These are phyloP conservation scores for Rissa tridactyla DNA, from an alignment of 2,113 vertebrate genomes.

Conservation along the genomic window DNA sequence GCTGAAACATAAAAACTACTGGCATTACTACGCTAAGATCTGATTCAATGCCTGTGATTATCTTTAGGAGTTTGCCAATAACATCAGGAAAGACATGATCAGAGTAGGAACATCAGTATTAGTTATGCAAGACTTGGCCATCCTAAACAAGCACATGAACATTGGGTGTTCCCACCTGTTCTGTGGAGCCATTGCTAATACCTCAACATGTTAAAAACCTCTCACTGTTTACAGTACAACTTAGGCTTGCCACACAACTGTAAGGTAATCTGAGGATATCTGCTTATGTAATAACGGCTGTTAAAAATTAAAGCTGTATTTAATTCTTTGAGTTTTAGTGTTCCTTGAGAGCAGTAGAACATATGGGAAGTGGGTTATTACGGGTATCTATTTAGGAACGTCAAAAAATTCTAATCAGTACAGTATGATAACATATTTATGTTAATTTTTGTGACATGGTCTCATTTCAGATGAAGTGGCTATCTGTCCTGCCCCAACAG, in stretches of 20 bases:
- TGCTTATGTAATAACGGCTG: background rate
- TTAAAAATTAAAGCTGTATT: background rate
- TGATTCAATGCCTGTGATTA: background rate
- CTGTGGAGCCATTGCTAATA: background rate
- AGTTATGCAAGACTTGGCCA: background rate
- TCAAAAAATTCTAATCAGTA: background rate
- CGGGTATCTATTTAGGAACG: background rate
- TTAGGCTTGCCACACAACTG: background rate
- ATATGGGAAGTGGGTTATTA: background rate
- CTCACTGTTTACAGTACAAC: background rate
- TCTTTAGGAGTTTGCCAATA: background rate
- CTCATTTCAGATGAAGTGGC: slow-evolving; percentile 83
- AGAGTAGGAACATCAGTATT: background rate
- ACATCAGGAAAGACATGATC: background rate
- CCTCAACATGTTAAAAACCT: background rate
- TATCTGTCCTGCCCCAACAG: slow-evolving; percentile 45
- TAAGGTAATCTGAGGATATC: background rate
- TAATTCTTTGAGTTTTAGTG: background rate
- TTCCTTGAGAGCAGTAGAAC: background rate
- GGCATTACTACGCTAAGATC: background rate
- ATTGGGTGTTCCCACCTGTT: background rate
- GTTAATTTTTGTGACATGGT: background rate
- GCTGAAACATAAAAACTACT: background rate
- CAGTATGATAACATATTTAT: background rate
- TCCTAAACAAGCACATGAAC: background rate